Evolutionary conservation across 2,113 vertebrate species (phyloP).

Genomic region (Cynopterus brachyotis): DNA sequence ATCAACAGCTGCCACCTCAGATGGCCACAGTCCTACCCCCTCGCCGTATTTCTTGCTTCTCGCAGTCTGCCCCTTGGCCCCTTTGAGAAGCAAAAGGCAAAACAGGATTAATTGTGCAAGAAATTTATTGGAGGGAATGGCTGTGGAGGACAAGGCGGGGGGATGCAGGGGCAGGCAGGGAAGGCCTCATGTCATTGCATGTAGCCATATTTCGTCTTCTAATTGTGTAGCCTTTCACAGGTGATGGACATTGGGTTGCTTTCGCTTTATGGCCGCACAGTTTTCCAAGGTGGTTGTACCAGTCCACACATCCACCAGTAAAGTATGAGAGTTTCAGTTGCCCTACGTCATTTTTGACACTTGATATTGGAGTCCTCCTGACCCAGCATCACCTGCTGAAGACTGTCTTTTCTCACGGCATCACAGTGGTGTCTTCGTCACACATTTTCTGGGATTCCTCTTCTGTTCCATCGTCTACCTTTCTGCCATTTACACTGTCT

Average conservation of each 20-base stretch:
- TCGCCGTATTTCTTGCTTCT: conserved; percentile 75
- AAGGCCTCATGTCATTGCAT: background rate
- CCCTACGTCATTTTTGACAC: no score
- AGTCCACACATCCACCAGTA: no score
- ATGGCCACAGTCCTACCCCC: conserved; percentile 86
- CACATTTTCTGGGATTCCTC: background rate
- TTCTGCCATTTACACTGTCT: background rate
- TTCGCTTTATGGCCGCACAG: background rate
- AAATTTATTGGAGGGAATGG: background rate
- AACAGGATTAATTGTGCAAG: background rate
- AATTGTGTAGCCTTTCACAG: background rate
- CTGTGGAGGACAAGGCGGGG: background rate
- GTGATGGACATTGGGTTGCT: background rate
- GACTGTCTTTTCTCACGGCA: background rate
- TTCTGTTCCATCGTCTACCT: background rate
- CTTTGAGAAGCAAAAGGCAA: conserved; percentile 70
- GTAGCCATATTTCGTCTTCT: background rate
- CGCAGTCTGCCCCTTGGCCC: conserved; percentile 81
- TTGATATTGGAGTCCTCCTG: no score
- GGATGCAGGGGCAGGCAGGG: background rate
- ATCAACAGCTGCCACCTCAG: conserved; percentile 84
- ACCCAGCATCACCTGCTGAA: background rate
- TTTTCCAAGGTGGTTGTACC: background rate
- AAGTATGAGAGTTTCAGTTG: background rate
- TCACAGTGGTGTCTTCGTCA: background rate